These are phyloP conservation scores for Cyclophora albipunctata DNA, from an alignment of 2,888 invertebrate species.

Conservation along the genomic window DNA sequence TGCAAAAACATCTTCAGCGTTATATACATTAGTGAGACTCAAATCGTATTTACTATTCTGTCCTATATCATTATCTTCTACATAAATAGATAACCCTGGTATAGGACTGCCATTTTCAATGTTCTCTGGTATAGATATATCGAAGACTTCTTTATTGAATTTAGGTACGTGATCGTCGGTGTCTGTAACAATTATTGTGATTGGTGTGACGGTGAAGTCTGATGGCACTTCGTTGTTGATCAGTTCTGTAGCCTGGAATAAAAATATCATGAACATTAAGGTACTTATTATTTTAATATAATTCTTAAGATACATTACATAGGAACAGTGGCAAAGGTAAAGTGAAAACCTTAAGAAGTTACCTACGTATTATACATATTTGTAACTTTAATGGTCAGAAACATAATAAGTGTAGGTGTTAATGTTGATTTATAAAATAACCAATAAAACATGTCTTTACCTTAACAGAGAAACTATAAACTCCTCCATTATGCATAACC, in stretches of 20 bases:
- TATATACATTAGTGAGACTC: constrained; percentile 74
- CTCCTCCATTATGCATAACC: constrained; percentile 85
- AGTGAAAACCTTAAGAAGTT: too few relatives aligned
- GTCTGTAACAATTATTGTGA: constrained; percentile 87
- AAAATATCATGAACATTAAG: neutral
- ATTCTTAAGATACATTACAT: too few relatives aligned
- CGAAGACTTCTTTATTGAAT: constrained; percentile 80
- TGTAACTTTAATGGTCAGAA: too few relatives aligned
- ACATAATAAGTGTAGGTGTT: too few relatives aligned
- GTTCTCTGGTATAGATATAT: constrained; percentile 85
- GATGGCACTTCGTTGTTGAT: constrained; percentile 82
- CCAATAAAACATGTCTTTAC: constrained; percentile 28
- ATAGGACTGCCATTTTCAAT: constrained; percentile 80
- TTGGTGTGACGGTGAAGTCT: constrained; percentile 79
- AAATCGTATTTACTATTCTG: constrained; percentile 83
- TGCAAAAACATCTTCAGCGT: constrained; percentile 75
- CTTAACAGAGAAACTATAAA: constrained; percentile 81
- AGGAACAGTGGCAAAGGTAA: too few relatives aligned
- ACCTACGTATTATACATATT: too few relatives aligned
- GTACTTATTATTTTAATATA: too few relatives aligned
- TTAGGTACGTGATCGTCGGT: constrained; percentile 84
- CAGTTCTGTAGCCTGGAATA: constrained; percentile 80
- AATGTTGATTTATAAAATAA: too few relatives aligned
- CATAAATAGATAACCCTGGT: constrained; percentile 83
- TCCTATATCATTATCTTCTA: constrained; percentile 83